Evolutionary conservation across 2,113 vertebrate genomes (phyloP).

Genomic region (Heterochromis multidens): DNA sequence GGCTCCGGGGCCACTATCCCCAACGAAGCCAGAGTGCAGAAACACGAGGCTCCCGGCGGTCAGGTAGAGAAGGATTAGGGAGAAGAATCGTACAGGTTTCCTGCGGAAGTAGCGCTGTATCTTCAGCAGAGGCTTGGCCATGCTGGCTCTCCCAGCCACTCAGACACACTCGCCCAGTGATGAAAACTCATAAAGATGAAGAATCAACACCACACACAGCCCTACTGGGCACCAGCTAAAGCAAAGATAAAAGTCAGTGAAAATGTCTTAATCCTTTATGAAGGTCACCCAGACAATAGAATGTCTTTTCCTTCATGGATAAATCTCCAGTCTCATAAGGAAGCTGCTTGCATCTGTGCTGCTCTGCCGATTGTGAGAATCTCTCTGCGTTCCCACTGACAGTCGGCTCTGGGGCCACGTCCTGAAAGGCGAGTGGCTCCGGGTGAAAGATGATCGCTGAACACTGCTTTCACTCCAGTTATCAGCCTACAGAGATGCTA

Average conservation of each 20-base stretch:
- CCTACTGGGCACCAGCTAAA: neutral
- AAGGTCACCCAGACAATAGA: slow-evolving; percentile 33
- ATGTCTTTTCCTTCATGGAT: slow-evolving; percentile 16
- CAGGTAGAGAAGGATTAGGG: slow-evolving; percentile 91
- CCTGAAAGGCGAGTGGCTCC: slow-evolving; percentile 66
- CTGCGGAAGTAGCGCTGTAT: slow-evolving; percentile 92
- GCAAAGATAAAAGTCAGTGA: neutral
- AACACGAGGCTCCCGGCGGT: slow-evolving; percentile 90
- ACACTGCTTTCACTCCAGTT: slow-evolving; percentile 64
- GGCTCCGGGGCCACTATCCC: slow-evolving; percentile 69
- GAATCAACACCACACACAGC: slow-evolving; percentile 4
- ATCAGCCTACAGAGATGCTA: slow-evolving; percentile 54
- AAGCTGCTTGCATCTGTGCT: slow-evolving; percentile 26
- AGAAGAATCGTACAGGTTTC: slow-evolving; percentile 90
- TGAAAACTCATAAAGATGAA: slow-evolving; percentile 67
- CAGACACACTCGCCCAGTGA: slow-evolving; percentile 30
- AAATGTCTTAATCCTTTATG: slow-evolving; percentile 14
- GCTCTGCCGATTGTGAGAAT: neutral
- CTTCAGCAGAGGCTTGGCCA: slow-evolving; percentile 90
- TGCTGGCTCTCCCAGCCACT: slow-evolving; percentile 71
- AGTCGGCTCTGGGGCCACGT: slow-evolving; percentile 47
- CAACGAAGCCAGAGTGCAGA: slow-evolving; percentile 84
- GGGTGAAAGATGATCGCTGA: slow-evolving; percentile 78
- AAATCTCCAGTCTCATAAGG: slow-evolving; percentile 13
- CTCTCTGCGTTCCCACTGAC: slow-evolving; percentile 33